phyloP scores from a whole-genome alignment of 2,888 invertebrate genomes.

The Oeneis ivallda region DNA sequence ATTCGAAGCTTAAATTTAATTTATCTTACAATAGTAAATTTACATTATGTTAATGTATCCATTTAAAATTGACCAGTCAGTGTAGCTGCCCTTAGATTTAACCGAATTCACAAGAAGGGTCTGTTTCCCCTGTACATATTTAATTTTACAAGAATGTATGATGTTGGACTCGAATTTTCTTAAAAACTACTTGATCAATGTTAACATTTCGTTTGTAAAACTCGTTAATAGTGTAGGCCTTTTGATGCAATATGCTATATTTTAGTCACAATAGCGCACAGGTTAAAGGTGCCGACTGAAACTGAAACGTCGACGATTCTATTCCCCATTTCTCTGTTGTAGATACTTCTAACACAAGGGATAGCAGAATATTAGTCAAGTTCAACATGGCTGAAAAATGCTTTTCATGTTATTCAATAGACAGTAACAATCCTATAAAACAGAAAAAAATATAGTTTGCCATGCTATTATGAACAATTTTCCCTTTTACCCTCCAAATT shows the following conservation, averaged over 20 bases:
- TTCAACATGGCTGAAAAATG: no score
- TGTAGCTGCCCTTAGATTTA: slow-evolving; percentile 1
- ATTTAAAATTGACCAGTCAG: not conserved
- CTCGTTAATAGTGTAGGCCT: not conserved
- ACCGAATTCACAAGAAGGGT: not conserved
- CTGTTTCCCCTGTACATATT: not conserved
- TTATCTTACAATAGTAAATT: not conserved
- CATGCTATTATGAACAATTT: no score
- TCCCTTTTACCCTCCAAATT: no score
- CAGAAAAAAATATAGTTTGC: no score
- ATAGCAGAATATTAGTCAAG: no score
- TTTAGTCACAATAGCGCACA: no score
- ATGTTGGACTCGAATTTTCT: not conserved
- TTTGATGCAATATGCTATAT: not conserved
- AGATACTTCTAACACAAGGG: no score
- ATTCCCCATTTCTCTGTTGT: no score
- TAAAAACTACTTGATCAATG: not conserved
- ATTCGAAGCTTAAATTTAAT: slow-evolving; percentile 1
- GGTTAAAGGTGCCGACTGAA: no score
- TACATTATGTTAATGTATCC: not conserved
- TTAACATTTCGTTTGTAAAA: not conserved
- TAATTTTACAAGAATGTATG: not conserved
- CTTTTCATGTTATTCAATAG: no score
- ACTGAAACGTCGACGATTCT: no score
- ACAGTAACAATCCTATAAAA: no score